Evolutionary conservation across 2,888 invertebrate genomes (phyloP).

Genomic region (Drosophila testacea): DNA sequence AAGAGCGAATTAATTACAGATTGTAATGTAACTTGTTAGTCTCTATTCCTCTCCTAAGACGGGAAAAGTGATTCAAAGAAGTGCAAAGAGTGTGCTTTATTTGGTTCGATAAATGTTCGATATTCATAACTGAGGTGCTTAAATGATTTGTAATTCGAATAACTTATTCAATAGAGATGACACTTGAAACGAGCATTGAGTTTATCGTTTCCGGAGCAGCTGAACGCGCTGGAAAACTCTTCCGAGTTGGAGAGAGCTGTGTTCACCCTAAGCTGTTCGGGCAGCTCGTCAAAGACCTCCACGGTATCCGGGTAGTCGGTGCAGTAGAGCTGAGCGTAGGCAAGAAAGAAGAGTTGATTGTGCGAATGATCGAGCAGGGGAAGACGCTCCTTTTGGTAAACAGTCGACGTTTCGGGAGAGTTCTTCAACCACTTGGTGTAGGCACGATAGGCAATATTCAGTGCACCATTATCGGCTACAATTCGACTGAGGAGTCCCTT

Average conservation of each 20-base stretch:
- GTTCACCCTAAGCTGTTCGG: constrained; percentile 78
- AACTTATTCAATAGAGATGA: constrained; percentile 63
- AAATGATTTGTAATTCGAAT: not conserved
- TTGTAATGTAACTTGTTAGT: not conserved
- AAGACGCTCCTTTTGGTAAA: constrained; percentile 68
- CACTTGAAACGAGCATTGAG: constrained; percentile 82
- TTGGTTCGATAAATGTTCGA: constrained; percentile 19
- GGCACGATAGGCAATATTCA: constrained; percentile 81
- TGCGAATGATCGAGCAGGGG: constrained; percentile 75
- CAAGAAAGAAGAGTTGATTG: constrained; percentile 80
- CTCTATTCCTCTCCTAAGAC: too few species aligned
- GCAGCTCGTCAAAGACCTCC: constrained; percentile 70
- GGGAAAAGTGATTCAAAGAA: constrained; percentile 4
- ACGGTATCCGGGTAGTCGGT: constrained; percentile 73
- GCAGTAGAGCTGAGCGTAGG: constrained; percentile 82
- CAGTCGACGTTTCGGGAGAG: constrained; percentile 62
- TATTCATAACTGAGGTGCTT: constrained; percentile 1
- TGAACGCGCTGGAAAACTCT: constrained; percentile 75
- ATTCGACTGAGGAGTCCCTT: constrained; percentile 63
- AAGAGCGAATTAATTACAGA: not conserved
- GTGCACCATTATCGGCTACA: constrained; percentile 81
- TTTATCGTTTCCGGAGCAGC: constrained; percentile 69
- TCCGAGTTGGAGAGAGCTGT: constrained; percentile 78
- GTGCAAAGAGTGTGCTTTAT: constrained; percentile 46
- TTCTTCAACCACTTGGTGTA: constrained; percentile 81